Conservation (phyloP, 30 jellyfish, hydroid and myxozoan genomes). For the Aurelia sp. region DNA sequence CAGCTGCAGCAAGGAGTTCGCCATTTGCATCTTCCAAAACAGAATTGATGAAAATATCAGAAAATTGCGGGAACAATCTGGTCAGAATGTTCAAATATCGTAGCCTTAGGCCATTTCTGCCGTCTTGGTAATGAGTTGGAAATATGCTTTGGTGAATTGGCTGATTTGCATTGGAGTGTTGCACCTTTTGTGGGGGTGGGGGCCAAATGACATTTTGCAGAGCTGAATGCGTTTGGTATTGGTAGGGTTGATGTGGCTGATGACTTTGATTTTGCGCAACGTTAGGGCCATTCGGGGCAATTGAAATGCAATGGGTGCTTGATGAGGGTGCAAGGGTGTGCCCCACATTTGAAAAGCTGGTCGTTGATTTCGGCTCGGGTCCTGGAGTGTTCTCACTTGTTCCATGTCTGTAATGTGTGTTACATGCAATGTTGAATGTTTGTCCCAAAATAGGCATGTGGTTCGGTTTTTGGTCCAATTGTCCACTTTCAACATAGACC, state of each 20-base stretch:
- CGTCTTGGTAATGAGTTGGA: slow-evolving; percentile 41
- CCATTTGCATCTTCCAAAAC: slow-evolving; percentile 68
- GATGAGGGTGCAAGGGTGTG: background rate
- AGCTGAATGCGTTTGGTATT: slow-evolving; percentile 8
- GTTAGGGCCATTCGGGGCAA: background rate
- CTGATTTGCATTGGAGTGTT: slow-evolving; percentile 14
- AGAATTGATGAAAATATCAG: slow-evolving; percentile 65
- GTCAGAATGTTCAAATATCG: slow-evolving; percentile 38
- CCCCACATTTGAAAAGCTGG: background rate
- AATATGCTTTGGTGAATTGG: background rate
- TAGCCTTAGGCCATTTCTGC: slow-evolving; percentile 47
- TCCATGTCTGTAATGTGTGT: background rate
- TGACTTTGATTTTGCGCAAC: slow-evolving; percentile 6
- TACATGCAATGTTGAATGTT: slow-evolving; percentile 21
- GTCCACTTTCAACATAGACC: background rate
- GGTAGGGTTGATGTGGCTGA: background rate
- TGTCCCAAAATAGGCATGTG: slow-evolving; percentile 24
- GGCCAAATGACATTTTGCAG: slow-evolving; percentile 6
- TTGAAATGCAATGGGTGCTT: slow-evolving; percentile 13
- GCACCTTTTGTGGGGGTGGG: slow-evolving; percentile 36
- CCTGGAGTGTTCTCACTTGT: background rate
- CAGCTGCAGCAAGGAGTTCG: slow-evolving; percentile 70
- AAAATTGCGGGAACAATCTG: slow-evolving; percentile 63
- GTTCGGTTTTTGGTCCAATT: background rate
- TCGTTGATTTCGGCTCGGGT: background rate